Base-by-base conservation (phyloP, 2,797 vertebrate genomes). In the Amblyopsis hoosieri region DNA sequence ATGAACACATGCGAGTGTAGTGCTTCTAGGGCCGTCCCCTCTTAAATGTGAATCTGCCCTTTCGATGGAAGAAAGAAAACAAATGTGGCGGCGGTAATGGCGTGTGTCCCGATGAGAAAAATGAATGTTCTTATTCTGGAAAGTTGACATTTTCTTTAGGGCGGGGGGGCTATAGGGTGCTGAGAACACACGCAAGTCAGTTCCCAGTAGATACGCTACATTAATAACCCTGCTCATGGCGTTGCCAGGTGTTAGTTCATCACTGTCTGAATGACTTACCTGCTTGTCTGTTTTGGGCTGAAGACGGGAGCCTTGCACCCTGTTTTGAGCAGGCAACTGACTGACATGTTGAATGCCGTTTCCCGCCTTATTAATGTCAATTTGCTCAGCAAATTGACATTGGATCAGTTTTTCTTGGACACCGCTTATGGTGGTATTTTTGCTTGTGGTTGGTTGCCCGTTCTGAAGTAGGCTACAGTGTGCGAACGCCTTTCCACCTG, bases 401-500 rank as follows among this genome's bases (percentile, higher is more conserved):
- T 49, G 90, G 88, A 92, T 92, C 89, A 82, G 91, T 91, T 91
- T 93, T 90, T 91, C 88, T 91, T 91, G 90, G 90, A 91, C 84
- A 33, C 69, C 72, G 23, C 72, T 81, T 83, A 74, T 53, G 47
- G 73, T 60, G 80, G 79, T 90, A 89, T 91, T 92, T 91, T 85
- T 62, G 76, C 90, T 78, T 85, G 85, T 82, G 89, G 87, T 87
- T 67, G 74, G 89, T 81, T 89, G 83, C 85, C 82, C 85, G 81
- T 89, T 90, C 80, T 87, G 82, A 87, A 88, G 81, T 82, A 29
- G 23, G 23, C 23, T 29, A 81, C 53, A 75, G 67, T 85, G 85
- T 88, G 86, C 84, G 83, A 71, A 78, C 71, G 84, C 82, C 86
- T 89, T 86, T 90, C 82, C 82, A 88, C 84, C 88, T 85, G 85